A percentile compares a stretch with the other conserved stretches of the same genome.
These are phyloP conservation scores for Holacanthus passer DNA, from an alignment of 2,113 vertebrate genomes.

Conservation along the genomic window DNA sequence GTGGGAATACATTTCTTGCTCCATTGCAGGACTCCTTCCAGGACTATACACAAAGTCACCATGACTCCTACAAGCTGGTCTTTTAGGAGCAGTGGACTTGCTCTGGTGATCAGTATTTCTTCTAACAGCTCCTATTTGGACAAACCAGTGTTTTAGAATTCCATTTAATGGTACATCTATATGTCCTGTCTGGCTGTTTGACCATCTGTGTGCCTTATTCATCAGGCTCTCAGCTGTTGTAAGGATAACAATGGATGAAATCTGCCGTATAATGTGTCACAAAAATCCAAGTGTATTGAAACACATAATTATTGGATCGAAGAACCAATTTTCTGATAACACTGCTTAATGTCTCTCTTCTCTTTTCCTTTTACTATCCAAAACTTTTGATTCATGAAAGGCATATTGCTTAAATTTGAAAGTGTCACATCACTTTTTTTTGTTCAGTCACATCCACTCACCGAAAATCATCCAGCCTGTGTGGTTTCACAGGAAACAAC, in stretches of 20 bases:
- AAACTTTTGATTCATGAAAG: neutral
- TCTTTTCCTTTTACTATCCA: neutral
- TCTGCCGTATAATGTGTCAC: neutral
- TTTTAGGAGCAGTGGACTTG: neutral
- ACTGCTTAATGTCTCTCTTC: neutral
- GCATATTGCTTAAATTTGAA: neutral
- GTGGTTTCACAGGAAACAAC: conserved; percentile 1
- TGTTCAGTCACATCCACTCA: neutral
- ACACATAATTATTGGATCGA: conserved; percentile 7
- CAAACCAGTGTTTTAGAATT: neutral
- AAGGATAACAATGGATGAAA: neutral
- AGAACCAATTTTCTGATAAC: conserved; percentile 28
- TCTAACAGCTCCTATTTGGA: neutral
- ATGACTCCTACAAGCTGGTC: neutral
- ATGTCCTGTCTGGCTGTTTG: neutral
- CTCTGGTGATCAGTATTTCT: neutral
- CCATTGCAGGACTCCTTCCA: no score
- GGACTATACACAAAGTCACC: neutral
- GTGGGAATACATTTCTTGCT: no score
- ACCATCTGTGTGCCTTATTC: neutral
- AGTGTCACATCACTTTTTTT: neutral
- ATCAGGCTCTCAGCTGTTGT: conserved; percentile 1
- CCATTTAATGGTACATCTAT: neutral
- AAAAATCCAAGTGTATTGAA: neutral
- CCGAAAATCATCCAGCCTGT: neutral